phyloP scores from a whole-genome alignment of 2,113 vertebrate genomes.

The Apteryx owenii region DNA sequence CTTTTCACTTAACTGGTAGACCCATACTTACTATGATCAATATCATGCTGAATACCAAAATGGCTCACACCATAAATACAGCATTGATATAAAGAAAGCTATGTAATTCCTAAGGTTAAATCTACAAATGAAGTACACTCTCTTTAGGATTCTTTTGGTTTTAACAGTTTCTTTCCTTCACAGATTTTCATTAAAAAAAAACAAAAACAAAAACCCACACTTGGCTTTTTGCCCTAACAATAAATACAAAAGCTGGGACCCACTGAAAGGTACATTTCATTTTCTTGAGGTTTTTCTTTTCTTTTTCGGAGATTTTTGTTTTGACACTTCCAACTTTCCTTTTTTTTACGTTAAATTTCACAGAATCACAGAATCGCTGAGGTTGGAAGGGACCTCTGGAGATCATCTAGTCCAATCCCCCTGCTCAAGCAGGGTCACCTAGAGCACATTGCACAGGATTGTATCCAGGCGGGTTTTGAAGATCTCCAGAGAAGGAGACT shows the following conservation, averaged over 20 bases:
- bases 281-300: neutral
- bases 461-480: too few species aligned
- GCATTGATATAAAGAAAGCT: neutral
- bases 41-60: neutral
- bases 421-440: too few species aligned
- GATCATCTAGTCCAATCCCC: too few species aligned
- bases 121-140: fast-evolving
- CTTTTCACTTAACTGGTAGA: neutral
- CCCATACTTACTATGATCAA: neutral
- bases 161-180: neutral
- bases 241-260: neutral
- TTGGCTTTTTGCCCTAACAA: neutral
- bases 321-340: neutral
- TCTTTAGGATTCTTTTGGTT: neutral
- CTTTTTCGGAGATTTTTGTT: neutral
- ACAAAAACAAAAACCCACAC: too few species aligned
- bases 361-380: too few species aligned
- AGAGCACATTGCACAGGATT: too few species aligned
- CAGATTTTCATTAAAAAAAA: neutral
- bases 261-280: neutral
- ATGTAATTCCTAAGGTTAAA: neutral
- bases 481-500: too few species aligned
- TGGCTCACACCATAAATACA: neutral
- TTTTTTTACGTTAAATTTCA: neutral
- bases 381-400: too few species aligned